A percentile compares a stretch with the other conserved stretches of the same genome.
phyloP scores from a whole-genome alignment of 1,140 invertebrate species.

The Temnothorax longispinosus region DNA sequence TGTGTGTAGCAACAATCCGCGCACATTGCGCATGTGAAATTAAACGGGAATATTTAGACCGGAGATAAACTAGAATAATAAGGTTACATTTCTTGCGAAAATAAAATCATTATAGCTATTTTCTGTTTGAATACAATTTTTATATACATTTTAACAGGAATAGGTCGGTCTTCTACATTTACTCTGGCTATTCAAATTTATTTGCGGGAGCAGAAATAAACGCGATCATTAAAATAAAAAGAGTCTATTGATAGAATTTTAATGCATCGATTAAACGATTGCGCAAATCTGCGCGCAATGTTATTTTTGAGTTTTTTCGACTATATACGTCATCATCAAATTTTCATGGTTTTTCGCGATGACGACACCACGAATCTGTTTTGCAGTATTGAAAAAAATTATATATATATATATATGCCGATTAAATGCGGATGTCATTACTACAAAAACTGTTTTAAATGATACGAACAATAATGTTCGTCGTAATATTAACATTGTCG shows the following conservation, averaged over 20 bases:
- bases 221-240: background rate
- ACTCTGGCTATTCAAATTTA: background rate
- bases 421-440: background rate
- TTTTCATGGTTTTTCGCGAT: background rate
- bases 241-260: background rate
- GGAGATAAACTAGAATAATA: background rate
- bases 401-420: background rate
- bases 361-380: background rate
- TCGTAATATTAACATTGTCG: background rate
- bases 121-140: background rate
- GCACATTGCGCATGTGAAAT: background rate
- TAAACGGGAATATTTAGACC: constrained; percentile 23
- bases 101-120: background rate
- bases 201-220: background rate
- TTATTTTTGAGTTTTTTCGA: background rate
- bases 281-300: background rate
- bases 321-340: background rate
- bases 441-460: background rate
- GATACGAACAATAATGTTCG: background rate
- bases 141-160: background rate
- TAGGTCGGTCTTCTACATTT: background rate
- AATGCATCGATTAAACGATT: constrained; percentile 7
- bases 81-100: background rate
- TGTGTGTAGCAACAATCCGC: background rate
- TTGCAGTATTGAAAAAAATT: background rate